Evolutionary conservation across 2,888 invertebrate species (phyloP), one percentile per base, ranked within the genome.

Genomic region (Cephus runcator): DNA sequence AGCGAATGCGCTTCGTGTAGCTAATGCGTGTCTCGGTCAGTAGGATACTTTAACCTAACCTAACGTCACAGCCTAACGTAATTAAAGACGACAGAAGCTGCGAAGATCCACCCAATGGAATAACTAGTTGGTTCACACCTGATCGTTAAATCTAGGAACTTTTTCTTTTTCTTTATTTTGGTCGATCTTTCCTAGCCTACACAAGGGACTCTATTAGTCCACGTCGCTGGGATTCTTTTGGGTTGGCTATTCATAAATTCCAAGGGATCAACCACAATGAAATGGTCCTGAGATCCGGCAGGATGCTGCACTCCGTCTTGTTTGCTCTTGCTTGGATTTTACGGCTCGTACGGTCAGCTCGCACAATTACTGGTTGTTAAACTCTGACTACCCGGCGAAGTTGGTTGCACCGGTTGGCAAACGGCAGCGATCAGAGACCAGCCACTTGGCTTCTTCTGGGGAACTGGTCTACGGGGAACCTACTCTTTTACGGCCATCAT

Each of bases 341-440:
- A 88, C 88, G 87, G 89, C 88, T 85, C 85, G 84, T 84, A 87
- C 87, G 85, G 86, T 84, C 84, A 82, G 85, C 81, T 84, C 83
- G 88, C 85, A 89, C 89, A 89, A 88, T 88, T 88, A 88, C 89
- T 86, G 88, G 88, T 88, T 89, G 88, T 88, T 89, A 89, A 88
- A 89, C 85, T 86, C 85, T 76, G 79, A 79, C 84, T 80, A 79
- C 79, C 69, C 76, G 15, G 79, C 86, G 78, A 85, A 83, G 83
- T 82, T 80, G 83, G 79, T 76, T 40, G 76, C 81, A 79, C 81
- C 80, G 81, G 69, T 33, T 23, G 33, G 31, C 69, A 33, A 6
- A 30, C 33, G 15, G 31, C 69, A 12, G 30, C 69, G 40, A 15
- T 6, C 15, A 15, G 40, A 15, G 40, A 40, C 15, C 40, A 40